Percentiles rank a stretch among this genome's conserved stretches.
These are phyloP conservation scores for Aspidoscelis tigris DNA, from an alignment of 2,113 vertebrate genomes.

Conservation along the genomic window DNA sequence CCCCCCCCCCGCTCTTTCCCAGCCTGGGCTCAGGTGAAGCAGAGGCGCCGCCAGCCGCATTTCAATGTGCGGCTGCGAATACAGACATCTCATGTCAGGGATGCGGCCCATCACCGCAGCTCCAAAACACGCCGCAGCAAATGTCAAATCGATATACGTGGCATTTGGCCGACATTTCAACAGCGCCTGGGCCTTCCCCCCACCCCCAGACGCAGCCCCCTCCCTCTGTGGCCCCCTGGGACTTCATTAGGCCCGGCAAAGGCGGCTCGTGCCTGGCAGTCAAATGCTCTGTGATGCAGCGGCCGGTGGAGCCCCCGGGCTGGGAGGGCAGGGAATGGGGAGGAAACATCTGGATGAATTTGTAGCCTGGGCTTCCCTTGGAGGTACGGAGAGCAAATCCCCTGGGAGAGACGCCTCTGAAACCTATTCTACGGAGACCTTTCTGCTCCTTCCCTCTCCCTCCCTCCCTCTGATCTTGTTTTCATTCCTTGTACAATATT, in stretches of 20 bases:
- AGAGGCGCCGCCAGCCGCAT: not conserved
- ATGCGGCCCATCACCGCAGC: not conserved
- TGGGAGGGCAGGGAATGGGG: not conserved
- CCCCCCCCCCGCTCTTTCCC: not conserved
- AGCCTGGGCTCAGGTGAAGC: too few species aligned
- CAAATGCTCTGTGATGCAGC: too few species aligned
- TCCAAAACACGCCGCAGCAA: not conserved
- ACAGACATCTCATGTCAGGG: not conserved
- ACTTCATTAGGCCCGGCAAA: slow-evolving; percentile 2
- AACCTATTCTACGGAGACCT: not conserved
- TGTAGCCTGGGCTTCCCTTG: not conserved
- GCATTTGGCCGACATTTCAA: slow-evolving; percentile 39
- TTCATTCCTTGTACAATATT: too few species aligned
- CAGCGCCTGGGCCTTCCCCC: not conserved
- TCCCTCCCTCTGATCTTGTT: not conserved
- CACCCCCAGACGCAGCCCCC: not conserved
- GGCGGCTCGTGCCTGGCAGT: not conserved
- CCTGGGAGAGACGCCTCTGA: not conserved
- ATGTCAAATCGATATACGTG: slow-evolving; percentile 39
- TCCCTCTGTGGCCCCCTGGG: not conserved
- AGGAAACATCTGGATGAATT: not conserved
- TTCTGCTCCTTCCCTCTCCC: too few species aligned
- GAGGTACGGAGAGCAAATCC: not conserved
- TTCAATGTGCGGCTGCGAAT: not conserved
- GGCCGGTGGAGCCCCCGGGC: not conserved